Percentiles rank a stretch among this genome's conserved stretches.
Conservation (phyloP, 2,113 vertebrate genomes). For the Glaucidium brasilianum region DNA sequence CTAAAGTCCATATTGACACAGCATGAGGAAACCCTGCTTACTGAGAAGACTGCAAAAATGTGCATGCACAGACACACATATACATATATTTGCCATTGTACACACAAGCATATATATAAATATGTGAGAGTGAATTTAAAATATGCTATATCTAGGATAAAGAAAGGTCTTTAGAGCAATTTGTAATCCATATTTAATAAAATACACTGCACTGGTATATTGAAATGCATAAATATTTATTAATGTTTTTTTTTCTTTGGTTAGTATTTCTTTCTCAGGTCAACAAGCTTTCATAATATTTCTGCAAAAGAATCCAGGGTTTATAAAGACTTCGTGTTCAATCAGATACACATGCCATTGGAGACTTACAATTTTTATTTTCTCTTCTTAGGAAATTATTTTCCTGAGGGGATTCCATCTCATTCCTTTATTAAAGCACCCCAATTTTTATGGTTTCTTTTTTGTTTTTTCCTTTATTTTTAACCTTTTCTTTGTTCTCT, state of each 20-base stretch:
- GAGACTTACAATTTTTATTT: neutral
- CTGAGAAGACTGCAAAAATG: neutral
- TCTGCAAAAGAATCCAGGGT: neutral
- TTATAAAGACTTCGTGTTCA: neutral
- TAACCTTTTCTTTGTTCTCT: neutral
- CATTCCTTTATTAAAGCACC: neutral
- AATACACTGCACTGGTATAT: neutral
- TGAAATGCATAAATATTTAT: neutral
- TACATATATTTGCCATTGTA: neutral
- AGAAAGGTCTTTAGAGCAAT: neutral
- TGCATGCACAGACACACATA: neutral
- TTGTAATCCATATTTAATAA: neutral
- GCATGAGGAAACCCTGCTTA: neutral
- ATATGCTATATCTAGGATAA: neutral
- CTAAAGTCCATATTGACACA: constrained; percentile 39
- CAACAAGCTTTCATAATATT: neutral
- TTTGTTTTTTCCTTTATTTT: neutral
- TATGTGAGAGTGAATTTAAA: neutral
- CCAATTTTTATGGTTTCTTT: neutral
- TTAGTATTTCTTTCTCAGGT: neutral
- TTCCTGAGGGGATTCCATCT: neutral
- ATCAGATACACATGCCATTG: neutral
- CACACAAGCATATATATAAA: neutral
- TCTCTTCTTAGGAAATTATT: neutral
- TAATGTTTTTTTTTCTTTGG: neutral